Percentiles rank a stretch among this genome's conserved stretches.
Evolutionary conservation across 2,888 invertebrate species (phyloP).

Genomic region (Epirrita christyi): DNA sequence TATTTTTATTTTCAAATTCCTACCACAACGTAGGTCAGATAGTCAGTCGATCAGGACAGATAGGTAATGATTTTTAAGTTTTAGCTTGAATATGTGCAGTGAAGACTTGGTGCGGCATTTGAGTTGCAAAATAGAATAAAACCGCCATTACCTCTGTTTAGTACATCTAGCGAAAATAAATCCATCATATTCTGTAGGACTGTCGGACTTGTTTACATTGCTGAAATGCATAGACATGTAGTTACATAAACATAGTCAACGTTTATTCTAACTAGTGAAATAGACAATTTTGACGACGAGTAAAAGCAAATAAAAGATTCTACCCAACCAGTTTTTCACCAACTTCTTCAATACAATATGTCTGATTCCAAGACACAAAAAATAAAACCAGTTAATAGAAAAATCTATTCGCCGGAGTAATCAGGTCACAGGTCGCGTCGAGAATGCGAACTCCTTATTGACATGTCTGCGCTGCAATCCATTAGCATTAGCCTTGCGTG

Average conservation of each 20-base stretch:
- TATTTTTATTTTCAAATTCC: too few relatives aligned
- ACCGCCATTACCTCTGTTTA: slow-evolving; percentile 1
- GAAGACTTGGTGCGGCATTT: slow-evolving; percentile 1
- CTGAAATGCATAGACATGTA: slow-evolving; percentile 32
- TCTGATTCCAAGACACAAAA: slow-evolving; percentile 4
- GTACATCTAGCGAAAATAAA: slow-evolving; percentile 22
- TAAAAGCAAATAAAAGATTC: too few relatives aligned
- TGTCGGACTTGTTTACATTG: slow-evolving; percentile 33
- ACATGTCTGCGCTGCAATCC: slow-evolving; percentile 64
- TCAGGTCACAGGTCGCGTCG: slow-evolving; percentile 61
- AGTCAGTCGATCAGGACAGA: too few relatives aligned
- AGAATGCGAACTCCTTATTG: slow-evolving; percentile 74
- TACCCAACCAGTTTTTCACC: background rate
- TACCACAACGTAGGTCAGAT: too few relatives aligned
- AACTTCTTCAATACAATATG: background rate
- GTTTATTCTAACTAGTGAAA: too few relatives aligned
- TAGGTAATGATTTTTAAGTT: too few relatives aligned
- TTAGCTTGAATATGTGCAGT: too few relatives aligned
- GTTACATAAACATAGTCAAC: slow-evolving; percentile 12
- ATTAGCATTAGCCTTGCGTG: slow-evolving; percentile 78
- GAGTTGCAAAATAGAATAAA: slow-evolving; percentile 10
- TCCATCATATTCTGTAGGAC: slow-evolving; percentile 31
- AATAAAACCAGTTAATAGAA: slow-evolving; percentile 26
- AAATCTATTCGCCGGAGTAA: slow-evolving; percentile 42
- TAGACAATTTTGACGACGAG: too few relatives aligned